Conservation (phyloP, 2,113 vertebrate species). For the Nestor notabilis region DNA sequence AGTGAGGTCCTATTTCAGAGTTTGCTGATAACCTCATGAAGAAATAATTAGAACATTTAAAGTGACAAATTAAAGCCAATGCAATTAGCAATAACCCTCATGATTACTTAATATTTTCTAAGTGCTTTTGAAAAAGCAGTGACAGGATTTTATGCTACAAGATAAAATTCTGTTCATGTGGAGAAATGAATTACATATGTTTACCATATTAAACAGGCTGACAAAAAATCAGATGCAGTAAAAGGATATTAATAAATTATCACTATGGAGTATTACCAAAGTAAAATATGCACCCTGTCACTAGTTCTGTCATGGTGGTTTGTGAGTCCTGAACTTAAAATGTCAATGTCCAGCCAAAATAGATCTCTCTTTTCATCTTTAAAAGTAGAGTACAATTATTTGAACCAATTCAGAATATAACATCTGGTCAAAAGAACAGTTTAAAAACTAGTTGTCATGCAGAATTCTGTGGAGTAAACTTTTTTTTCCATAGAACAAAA, state of each 20-base stretch:
- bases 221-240: slow-evolving; percentile 39
- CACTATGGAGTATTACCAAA: not conserved
- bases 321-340: not conserved
- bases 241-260: slow-evolving; percentile 39
- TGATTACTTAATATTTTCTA: slow-evolving; percentile 69
- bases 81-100: slow-evolving; percentile 69
- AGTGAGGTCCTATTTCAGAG: slow-evolving; percentile 48
- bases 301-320: not conserved
- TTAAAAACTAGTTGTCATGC: not conserved
- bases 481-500: not conserved
- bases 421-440: not conserved
- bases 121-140: slow-evolving; percentile 59
- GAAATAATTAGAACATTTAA: slow-evolving; percentile 72
- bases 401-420: not conserved
- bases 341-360: not conserved
- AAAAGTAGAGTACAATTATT: not conserved
- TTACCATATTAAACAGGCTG: slow-evolving; percentile 64
- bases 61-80: slow-evolving; percentile 62
- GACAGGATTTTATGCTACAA: slow-evolving; percentile 50
- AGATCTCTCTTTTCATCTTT: not conserved
- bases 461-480: not conserved
- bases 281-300: not conserved
- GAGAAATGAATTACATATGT: slow-evolving; percentile 63
- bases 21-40: slow-evolving; percentile 61
- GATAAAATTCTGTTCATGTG: slow-evolving; percentile 49